Base-by-base conservation (phyloP, 2,888 invertebrate species). In the Lissocephala sabroskyi region DNA sequence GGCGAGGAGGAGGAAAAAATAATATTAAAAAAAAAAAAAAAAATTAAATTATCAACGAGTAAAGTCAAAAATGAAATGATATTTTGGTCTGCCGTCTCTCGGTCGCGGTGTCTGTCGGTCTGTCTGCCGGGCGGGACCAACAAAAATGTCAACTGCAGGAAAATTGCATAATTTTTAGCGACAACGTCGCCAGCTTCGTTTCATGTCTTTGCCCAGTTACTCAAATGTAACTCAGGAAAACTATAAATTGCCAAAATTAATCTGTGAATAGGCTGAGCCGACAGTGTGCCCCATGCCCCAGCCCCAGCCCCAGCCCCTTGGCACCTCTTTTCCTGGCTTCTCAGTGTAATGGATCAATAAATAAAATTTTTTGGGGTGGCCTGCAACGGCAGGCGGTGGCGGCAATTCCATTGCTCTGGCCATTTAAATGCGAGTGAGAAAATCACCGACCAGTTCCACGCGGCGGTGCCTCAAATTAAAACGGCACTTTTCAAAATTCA, bases 211-310 rank as follows among this genome's bases (percentile, higher is more conserved):
- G n/a, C 55, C 71, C 66, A 71, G 73, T 71, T 60, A 75, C 67
- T 75, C 71, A 58, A 71, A 75, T 56, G 52, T 56, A 70, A 71
- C 75, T 41, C 49, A 52, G n/a, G n/a, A 42, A 41, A 48, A 51
- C 70, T 49, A 77, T 70, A 77, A 70, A 68, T 68, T 68, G 70
- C 65, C 68, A 50, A 77, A 77, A 77, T 74, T 74, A 77, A 70
- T 70, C 75, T 77, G 54, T 70, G 78, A 70, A 74, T 74, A 63
- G 74, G 77, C 60, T 56, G 77, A 74, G 77, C 60, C 55, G 77
- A 70, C 65, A 53, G 61, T 28, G 33, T 58, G 28, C 18, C 40
- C 51, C 41, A 23, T 29, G 17, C 35, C 4, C 26, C 28, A 19
- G 33, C 23, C 28, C 26, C 11, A 23, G 6, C 19, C 30, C 28